These are phyloP conservation scores for Pseudomyrmex pallidus DNA, from an alignment of 1,140 invertebrate species.

Conservation along the genomic window DNA sequence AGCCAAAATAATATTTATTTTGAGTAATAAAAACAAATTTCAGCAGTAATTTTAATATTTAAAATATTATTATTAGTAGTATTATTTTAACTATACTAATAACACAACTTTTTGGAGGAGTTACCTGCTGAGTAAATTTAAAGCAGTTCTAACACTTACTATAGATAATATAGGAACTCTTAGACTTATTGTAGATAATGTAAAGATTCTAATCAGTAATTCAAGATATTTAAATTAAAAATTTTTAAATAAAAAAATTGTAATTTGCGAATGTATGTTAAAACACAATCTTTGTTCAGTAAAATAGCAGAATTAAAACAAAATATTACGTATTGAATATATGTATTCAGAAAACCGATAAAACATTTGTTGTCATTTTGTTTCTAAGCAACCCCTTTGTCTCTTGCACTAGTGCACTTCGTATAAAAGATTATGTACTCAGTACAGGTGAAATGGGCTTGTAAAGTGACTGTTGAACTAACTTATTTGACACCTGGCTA, in stretches of 20 bases:
- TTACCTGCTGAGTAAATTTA: neutral
- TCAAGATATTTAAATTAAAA: neutral
- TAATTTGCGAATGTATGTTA: neutral
- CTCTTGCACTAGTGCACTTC: conserved; percentile 11
- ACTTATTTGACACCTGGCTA: neutral
- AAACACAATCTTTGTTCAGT: neutral
- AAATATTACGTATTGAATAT: neutral
- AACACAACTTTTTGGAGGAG: too few relatives aligned
- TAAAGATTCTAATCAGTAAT: neutral
- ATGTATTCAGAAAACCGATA: conserved; percentile 30
- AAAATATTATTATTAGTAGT: too few relatives aligned
- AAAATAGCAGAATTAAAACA: neutral
- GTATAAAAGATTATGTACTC: conserved; percentile 19
- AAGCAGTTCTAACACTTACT: neutral
- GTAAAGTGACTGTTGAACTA: conserved; percentile 16
- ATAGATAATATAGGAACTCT: neutral
- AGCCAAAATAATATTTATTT: neutral
- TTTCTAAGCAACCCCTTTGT: conserved; percentile 69
- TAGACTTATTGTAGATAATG: neutral
- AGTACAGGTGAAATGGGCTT: conserved; percentile 60
- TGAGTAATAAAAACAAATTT: neutral
- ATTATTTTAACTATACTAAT: too few relatives aligned
- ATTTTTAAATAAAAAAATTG: neutral
- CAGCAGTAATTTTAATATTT: too few relatives aligned
- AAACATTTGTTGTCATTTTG: conserved; percentile 58